Evolutionary conservation across 2,113 vertebrate species (phyloP), one percentile per base, ranked within the genome.

Genomic region (Toxotes chatareus): DNA sequence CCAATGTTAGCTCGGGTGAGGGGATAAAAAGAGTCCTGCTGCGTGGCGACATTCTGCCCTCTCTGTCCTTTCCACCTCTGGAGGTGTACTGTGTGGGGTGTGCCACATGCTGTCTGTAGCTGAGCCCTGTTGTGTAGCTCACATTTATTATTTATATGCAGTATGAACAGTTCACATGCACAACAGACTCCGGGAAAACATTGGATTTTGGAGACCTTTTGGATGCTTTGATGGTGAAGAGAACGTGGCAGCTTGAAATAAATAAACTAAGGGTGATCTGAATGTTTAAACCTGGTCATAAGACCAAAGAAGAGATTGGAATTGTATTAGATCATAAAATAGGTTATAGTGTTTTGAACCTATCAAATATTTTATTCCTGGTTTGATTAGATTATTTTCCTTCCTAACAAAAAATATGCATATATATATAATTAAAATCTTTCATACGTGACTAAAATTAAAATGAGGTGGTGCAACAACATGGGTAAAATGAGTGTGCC

Each of bases 131-230:
- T 74, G 80, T 71, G 80, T 73, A 40, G 74, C 77, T 59, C 36
- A 53, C 77, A 90, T 92, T 80, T 92, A 91, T 92, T 80, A 90
- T 89, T 89, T 21, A 91, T 63, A 62, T 44, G 59, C 66, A 61
- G 57, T 44, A 68, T 76, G 46, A 82, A 83, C 34, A 82, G 64
- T 68, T 86, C 73, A 76, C 70, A 81, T 6, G 7, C 66, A 66
- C 63, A 44, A 12, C 46, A 42, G 73, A 57, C 66, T 73, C 56
- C 9, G 23, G 76, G 53, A 53, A 42, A 49, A 63, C 64, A 73
- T 13, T 65, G 32, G 63, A 69, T 79, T 73, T 61, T 21, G 27
- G 57, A 78, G 73, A 92, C 84, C 81, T 92, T 89, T 90, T 19
- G 3, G 62, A 72, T 3, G 70, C 84, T 88, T 88, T 91, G 88